Percentiles rank a stretch among this genome's conserved stretches.
Conservation (phyloP, 2,797 vertebrate species). For the Valencia hispanica region DNA sequence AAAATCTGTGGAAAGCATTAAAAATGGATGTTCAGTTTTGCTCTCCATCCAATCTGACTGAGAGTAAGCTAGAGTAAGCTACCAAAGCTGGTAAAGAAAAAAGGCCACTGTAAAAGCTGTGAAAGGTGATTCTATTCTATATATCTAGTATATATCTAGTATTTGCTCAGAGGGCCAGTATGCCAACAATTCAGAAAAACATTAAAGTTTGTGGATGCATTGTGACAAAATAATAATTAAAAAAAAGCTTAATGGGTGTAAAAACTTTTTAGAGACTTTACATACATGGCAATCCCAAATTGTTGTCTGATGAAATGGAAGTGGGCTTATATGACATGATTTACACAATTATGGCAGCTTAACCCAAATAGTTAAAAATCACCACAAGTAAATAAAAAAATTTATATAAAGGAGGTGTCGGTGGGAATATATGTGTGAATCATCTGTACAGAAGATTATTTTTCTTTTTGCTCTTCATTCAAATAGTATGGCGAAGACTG, state of each 20-base stretch:
- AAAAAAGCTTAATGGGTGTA: neutral
- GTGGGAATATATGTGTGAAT: neutral
- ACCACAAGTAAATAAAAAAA: neutral
- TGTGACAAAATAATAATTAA: neutral
- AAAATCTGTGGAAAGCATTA: neutral
- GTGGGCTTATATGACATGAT: no score
- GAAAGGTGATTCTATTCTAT: neutral
- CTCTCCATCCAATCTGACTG: no score
- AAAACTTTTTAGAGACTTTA: neutral
- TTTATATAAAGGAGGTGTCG: neutral
- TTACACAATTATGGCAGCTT: neutral
- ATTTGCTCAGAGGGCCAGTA: neutral
- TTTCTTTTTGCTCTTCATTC: neutral
- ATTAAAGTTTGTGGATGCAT: neutral
- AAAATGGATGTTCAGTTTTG: neutral
- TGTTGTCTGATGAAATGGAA: neutral
- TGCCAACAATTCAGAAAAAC: neutral
- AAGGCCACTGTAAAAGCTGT: neutral
- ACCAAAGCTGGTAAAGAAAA: neutral
- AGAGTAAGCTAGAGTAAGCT: no score
- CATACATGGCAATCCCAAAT: neutral
- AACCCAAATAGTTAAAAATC: no score
- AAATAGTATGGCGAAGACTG: constrained; percentile 11
- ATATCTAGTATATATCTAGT: no score
- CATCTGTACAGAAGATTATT: neutral